These are phyloP conservation scores for Phalloptychus januarius DNA, from an alignment of 2,797 vertebrate species.

Conservation along the genomic window DNA sequence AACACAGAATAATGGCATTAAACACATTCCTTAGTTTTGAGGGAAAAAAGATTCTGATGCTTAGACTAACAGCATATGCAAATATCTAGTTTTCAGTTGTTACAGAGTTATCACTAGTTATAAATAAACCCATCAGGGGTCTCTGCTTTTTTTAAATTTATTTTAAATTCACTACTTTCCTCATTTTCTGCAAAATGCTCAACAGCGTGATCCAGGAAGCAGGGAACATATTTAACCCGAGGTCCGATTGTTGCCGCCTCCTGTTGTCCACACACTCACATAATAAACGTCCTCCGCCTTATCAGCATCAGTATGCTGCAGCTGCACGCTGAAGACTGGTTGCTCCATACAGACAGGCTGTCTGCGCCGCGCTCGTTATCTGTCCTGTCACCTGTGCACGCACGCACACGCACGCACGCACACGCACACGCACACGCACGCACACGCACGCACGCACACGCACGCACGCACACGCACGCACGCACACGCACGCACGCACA, in stretches of 20 bases:
- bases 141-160: neutral
- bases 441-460: conserved; percentile 23
- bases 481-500: conserved; percentile 17
- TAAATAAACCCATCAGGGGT: neutral
- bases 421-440: too few relatives aligned
- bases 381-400: conserved; percentile 9
- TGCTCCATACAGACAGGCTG: neutral
- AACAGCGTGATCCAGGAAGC: neutral
- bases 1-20: neutral
- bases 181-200: neutral
- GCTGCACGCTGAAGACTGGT: neutral
- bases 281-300: conserved; percentile 1
- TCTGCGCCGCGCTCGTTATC: neutral
- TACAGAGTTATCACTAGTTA: neutral
- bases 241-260: neutral
- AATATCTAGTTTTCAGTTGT: neutral
- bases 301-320: conserved; percentile 12
- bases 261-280: neutral
- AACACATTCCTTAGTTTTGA: neutral
- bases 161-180: neutral
- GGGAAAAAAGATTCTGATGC: neutral
- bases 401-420: neutral
- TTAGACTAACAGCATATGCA: neutral
- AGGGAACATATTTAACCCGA: neutral
- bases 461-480: neutral